Conservation (phyloP, 2,797 vertebrate species). For the Gymnoscopelus braueri region DNA sequence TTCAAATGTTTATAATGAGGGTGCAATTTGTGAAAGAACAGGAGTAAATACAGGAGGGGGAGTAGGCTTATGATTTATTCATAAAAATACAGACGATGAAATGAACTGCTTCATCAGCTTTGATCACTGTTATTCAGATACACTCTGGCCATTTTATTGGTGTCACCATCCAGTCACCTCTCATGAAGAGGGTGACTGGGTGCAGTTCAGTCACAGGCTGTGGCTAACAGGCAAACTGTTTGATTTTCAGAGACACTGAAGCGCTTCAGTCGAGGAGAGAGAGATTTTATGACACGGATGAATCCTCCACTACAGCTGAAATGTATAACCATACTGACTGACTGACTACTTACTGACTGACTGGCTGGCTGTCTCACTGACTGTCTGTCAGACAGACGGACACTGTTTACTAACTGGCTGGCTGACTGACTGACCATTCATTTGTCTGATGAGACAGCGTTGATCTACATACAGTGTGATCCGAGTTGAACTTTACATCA, state of each 20-base stretch:
- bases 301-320: conserved; percentile 68
- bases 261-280: conserved; percentile 68
- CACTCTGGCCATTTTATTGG: not conserved
- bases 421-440: conserved; percentile 10
- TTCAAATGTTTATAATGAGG: no score
- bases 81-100: no score
- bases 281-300: conserved; percentile 75
- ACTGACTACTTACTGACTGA: not conserved
- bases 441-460: no score
- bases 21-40: no score
- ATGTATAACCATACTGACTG: conserved; percentile 59
- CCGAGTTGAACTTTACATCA: not conserved
- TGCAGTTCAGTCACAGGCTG: conserved; percentile 9
- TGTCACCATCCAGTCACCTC: not conserved
- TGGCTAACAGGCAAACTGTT: conserved; percentile 44
- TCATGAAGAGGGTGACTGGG: conserved; percentile 1
- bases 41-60: no score
- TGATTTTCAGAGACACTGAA: conserved; percentile 56
- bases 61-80: no score
- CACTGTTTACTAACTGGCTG: conserved; percentile 26
- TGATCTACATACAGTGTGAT: not conserved
- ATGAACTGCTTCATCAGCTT: no score
- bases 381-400: no score
- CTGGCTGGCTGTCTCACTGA: no score
- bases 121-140: not conserved